Percentiles rank a stretch among this genome's conserved stretches.
Conservation (phyloP, 1,140 invertebrate species). For the Saccostrea glomerata region DNA sequence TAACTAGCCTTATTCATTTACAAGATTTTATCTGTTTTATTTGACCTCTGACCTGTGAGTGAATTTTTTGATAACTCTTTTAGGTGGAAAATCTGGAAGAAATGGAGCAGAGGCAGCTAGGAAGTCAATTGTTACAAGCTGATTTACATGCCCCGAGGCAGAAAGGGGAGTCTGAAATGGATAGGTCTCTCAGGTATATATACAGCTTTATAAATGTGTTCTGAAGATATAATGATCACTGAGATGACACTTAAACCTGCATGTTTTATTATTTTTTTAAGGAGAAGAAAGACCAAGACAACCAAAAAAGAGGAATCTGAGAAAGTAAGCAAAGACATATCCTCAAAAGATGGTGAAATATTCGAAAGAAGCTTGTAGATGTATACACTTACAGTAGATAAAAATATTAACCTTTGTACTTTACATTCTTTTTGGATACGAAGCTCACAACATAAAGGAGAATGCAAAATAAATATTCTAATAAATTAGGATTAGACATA, state of each 20-base stretch:
- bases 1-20: too few relatives aligned
- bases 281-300: neutral
- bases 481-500: too few relatives aligned
- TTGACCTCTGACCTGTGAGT: too few relatives aligned
- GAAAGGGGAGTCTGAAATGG: constrained; percentile 36
- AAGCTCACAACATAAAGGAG: too few relatives aligned
- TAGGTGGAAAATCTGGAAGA: constrained; percentile 55
- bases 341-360: neutral
- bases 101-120: constrained; percentile 57
- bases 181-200: neutral
- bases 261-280: neutral
- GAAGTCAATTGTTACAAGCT: constrained; percentile 58
- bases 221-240: neutral
- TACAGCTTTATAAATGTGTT: neutral
- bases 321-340: neutral
- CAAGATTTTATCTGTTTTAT: too few relatives aligned
- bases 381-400: neutral
- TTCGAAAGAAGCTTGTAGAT: neutral
- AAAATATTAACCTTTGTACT: too few relatives aligned
- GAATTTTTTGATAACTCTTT: neutral
- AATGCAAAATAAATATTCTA: too few relatives aligned
- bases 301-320: neutral
- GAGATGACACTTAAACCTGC: neutral
- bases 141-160: constrained; percentile 41
- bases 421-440: too few relatives aligned